These are phyloP conservation scores for Drosophila falleni DNA, from an alignment of 2,888 invertebrate genomes.

Conservation along the genomic window DNA sequence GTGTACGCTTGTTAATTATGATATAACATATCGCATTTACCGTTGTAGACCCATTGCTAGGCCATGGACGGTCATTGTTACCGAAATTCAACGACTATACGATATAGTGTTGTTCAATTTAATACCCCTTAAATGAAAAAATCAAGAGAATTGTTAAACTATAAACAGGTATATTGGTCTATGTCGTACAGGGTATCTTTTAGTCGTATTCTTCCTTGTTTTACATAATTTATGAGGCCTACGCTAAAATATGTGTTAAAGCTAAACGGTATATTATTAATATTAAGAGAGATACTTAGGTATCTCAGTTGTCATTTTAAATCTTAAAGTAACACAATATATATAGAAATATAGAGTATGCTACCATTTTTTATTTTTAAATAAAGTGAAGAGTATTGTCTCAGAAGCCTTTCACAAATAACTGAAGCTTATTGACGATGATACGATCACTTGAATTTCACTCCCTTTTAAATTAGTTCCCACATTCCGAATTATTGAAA, in stretches of 20 bases:
- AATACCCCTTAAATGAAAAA: conserved; percentile 2
- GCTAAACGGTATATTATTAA: background rate
- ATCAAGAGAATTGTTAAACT: background rate
- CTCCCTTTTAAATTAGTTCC: background rate
- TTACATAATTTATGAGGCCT: background rate
- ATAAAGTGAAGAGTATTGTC: background rate
- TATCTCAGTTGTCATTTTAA: background rate
- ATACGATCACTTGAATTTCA: background rate
- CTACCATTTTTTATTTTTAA: background rate
- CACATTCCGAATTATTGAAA: background rate
- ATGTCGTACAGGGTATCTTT: background rate
- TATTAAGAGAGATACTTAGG: background rate
- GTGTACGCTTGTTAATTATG: conserved; percentile 63
- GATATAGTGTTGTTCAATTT: background rate
- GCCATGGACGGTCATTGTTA: conserved; percentile 74
- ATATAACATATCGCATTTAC: conserved; percentile 53
- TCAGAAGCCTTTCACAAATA: background rate
- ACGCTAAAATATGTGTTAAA: background rate
- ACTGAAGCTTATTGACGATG: background rate
- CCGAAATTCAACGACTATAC: conserved; percentile 8
- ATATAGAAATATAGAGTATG: background rate
- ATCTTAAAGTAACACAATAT: background rate
- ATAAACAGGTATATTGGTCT: background rate
- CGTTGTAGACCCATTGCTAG: conserved; percentile 39
- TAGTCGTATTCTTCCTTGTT: background rate